Conservation (phyloP, 2,113 vertebrate genomes). For the Lates calcarifer region DNA sequence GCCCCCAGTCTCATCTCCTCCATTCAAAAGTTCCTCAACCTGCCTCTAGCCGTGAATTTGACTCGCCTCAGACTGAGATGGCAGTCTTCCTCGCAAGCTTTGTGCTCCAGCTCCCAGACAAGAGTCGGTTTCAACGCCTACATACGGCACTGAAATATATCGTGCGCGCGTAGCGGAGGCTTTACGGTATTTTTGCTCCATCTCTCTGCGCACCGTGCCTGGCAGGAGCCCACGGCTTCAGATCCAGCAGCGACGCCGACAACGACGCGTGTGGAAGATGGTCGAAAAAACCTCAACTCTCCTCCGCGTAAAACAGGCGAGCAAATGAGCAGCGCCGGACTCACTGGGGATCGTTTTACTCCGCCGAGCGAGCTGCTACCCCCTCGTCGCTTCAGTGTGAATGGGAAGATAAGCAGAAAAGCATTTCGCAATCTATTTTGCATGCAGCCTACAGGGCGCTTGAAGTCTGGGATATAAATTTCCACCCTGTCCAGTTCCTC, state of each 20-base stretch:
- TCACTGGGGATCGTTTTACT: neutral
- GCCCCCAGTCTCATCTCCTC: no score
- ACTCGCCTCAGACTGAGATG: no score
- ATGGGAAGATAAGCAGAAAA: neutral
- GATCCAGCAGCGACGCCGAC: conserved; percentile 41
- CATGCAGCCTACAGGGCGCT: conserved; percentile 48
- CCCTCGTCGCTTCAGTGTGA: conserved; percentile 1
- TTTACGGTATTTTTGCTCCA: conserved; percentile 60
- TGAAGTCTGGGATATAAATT: conserved; percentile 55
- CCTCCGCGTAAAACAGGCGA: neutral
- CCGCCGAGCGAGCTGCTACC: neutral
- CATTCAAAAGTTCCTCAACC: no score
- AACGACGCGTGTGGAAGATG: conserved; percentile 47
- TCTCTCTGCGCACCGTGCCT: conserved; percentile 55
- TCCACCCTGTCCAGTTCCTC: conserved; percentile 17
- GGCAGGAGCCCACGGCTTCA: conserved; percentile 46
- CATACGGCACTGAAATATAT: neutral
- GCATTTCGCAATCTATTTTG: conserved; percentile 60
- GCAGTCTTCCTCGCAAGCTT: no score
- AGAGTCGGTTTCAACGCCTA: neutral
- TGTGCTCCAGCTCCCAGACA: neutral
- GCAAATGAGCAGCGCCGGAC: no score
- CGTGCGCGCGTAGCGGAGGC: neutral
- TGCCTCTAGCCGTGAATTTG: no score
- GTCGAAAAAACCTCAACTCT: conserved; percentile 15